phyloP scores from a whole-genome alignment of 2,888 invertebrate genomes.

The Tinea pellionella region DNA sequence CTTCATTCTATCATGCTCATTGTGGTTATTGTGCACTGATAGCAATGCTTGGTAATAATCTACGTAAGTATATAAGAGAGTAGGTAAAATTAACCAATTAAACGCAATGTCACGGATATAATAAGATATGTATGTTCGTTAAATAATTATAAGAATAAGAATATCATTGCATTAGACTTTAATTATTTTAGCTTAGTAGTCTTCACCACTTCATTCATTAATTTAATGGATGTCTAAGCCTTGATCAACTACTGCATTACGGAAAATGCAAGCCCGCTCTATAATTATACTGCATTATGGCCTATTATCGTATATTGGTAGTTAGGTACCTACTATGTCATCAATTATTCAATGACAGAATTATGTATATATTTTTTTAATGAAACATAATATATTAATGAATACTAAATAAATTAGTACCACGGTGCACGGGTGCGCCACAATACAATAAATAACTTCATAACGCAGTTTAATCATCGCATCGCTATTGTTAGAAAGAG shows the following conservation, averaged over 20 bases:
- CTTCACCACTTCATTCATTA: conserved; percentile 35
- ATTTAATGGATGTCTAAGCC: conserved; percentile 28
- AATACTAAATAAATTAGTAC: background rate
- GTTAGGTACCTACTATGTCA: too few relatives aligned
- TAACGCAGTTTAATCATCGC: background rate
- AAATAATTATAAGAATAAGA: background rate
- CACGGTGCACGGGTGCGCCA: background rate
- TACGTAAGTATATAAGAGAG: too few relatives aligned
- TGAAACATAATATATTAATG: background rate
- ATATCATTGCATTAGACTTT: background rate
- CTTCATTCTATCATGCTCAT: too few relatives aligned
- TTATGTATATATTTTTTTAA: background rate
- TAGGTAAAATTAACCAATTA: too few relatives aligned
- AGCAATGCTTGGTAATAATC: too few relatives aligned
- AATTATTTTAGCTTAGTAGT: background rate
- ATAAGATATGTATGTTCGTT: background rate
- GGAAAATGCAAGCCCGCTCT: conserved; percentile 18
- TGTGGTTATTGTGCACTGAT: too few relatives aligned
- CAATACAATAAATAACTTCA: background rate
- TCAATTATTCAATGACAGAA: conserved; percentile 1
- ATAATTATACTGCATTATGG: conserved; percentile 43
- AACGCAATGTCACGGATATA: background rate
- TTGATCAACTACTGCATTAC: conserved; percentile 5
- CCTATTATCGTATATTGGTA: conserved; percentile 39
- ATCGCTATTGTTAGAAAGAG: background rate